Percentiles rank a stretch among this genome's conserved stretches.
These are phyloP conservation scores for Megaleporinus macrocephalus DNA, from an alignment of 2,113 vertebrate genomes.

Conservation along the genomic window DNA sequence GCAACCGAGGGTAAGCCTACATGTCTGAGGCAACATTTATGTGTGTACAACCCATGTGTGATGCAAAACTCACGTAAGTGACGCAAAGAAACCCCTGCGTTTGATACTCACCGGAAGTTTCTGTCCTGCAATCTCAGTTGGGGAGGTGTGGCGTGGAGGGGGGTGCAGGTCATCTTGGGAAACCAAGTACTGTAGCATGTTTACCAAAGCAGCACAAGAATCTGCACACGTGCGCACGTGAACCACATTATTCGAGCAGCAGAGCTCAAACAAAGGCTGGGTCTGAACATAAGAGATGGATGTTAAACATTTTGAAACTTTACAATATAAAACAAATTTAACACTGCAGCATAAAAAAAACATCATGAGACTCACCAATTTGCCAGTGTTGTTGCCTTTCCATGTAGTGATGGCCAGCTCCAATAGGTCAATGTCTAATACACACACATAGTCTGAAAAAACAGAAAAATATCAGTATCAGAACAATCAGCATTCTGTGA, in stretches of 20 bases:
- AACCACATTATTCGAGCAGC: constrained; percentile 91
- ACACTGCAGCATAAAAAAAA: background rate
- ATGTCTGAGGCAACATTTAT: background rate
- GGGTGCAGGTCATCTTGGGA: constrained; percentile 87
- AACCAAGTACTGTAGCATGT: constrained; percentile 87
- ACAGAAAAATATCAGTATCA: background rate
- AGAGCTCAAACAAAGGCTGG: constrained; percentile 90
- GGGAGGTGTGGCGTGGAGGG: constrained; percentile 82
- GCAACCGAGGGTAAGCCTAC: constrained; percentile 67
- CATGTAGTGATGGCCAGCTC: constrained; percentile 92
- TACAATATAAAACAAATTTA: background rate
- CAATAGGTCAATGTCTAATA: constrained; percentile 89
- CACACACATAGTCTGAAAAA: constrained; percentile 86
- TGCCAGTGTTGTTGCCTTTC: constrained; percentile 83
- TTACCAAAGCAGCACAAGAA: constrained; percentile 87
- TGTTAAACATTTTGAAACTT: background rate
- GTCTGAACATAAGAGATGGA: constrained; percentile 68
- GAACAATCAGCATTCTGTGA: background rate
- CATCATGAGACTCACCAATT: constrained; percentile 76
- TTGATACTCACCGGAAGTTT: constrained; percentile 81
- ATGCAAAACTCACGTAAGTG: too few relatives aligned
- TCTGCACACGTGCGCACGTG: constrained; percentile 90
- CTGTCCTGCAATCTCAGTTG: constrained; percentile 90
- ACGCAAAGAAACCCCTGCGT: background rate
- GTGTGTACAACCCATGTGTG: background rate